phyloP scores from a whole-genome alignment of 2,113 vertebrate species.

The Thryonomys swinderianus region DNA sequence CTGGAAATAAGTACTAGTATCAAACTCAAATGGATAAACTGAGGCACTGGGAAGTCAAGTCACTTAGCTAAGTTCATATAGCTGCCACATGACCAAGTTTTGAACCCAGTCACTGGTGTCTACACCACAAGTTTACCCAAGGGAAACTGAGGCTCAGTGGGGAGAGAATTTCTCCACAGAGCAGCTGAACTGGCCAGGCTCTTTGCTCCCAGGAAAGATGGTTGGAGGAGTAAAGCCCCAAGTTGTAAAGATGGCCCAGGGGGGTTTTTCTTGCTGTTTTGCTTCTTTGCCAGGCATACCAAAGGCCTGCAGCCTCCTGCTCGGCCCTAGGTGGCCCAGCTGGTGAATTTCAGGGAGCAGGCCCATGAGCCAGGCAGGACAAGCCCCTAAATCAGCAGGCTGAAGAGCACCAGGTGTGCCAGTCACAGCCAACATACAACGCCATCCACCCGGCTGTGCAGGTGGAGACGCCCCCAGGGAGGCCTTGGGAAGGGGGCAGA shows the following conservation, averaged over 20 bases:
- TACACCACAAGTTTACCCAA: background rate
- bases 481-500: background rate
- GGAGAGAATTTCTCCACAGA: background rate
- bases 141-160: background rate
- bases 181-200: background rate
- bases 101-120: background rate
- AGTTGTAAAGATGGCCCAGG: background rate
- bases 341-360: conserved; percentile 52
- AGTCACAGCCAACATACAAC: conserved; percentile 54
- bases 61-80: background rate
- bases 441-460: background rate
- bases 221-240: background rate
- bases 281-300: background rate
- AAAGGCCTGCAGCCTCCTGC: background rate
- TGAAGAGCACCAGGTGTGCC: conserved; percentile 66
- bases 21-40: background rate
- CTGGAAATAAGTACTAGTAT: background rate
- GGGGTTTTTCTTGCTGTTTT: background rate
- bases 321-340: conserved; percentile 39
- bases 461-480: conserved; percentile 27
- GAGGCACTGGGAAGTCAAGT: background rate
- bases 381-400: conserved; percentile 78
- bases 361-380: background rate
- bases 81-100: background rate
- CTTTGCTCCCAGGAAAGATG: background rate